phyloP scores from a whole-genome alignment of 2,888 invertebrate species.

The Drosophila tanythrix region DNA sequence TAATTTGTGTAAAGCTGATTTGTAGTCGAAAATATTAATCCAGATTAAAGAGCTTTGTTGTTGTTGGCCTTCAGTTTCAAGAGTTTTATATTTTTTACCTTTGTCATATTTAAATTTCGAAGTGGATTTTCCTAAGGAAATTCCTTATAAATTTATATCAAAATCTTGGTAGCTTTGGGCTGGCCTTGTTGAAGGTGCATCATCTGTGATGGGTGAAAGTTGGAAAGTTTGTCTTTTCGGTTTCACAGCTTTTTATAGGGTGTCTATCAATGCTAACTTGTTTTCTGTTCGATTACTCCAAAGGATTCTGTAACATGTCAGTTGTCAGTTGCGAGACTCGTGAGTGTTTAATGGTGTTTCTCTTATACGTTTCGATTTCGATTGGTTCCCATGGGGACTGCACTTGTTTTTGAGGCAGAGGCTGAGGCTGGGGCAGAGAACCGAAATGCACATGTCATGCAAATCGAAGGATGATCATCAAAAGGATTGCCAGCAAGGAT shows the following conservation, averaged over 20 bases:
- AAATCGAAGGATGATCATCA: conserved; percentile 60
- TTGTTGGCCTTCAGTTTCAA: not conserved
- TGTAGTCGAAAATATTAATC: not conserved
- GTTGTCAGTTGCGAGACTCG: conserved; percentile 4
- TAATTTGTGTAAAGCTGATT: not conserved
- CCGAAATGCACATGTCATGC: conserved; percentile 61
- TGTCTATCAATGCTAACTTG: not conserved
- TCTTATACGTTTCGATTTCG: conserved; percentile 4
- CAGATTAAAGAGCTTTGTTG: no score
- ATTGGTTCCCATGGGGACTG: conserved; percentile 51
- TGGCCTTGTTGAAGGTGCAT: not conserved
- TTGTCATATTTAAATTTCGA: not conserved
- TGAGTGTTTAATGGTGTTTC: conserved; percentile 46
- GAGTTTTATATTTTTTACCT: not conserved
- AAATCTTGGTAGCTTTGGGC: not conserved
- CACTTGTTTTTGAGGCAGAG: conserved; percentile 31
- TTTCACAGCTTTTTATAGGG: not conserved
- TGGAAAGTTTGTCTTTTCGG: not conserved
- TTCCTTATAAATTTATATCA: not conserved
- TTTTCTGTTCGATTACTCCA: not conserved
- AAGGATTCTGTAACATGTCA: conserved; percentile 18
- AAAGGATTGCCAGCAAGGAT: conserved; percentile 68
- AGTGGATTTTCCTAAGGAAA: not conserved
- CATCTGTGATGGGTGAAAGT: not conserved
- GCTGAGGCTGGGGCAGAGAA: not conserved